Conservation (phyloP, 1,140 invertebrate species). For the Vollenhovia emeryi region DNA sequence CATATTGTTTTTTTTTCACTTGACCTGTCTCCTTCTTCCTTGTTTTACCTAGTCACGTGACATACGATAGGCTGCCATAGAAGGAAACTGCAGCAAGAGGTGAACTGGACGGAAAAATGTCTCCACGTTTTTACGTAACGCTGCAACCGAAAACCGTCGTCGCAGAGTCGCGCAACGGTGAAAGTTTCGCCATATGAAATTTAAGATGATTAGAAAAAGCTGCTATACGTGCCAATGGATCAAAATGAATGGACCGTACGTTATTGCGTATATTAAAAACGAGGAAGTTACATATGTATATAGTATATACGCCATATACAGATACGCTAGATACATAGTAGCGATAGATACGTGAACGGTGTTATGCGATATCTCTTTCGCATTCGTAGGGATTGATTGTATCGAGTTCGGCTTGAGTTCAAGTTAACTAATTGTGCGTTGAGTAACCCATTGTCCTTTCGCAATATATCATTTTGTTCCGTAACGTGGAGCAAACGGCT, state of each 20-base stretch:
- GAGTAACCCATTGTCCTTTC: not conserved
- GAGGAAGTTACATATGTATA: not conserved
- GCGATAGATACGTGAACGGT: no score
- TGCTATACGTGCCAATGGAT: not conserved
- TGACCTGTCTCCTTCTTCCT: not conserved
- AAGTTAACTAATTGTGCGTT: not conserved
- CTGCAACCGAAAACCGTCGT: conserved; percentile 68
- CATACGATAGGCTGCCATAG: conserved; percentile 6
- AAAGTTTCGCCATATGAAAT: conserved; percentile 69
- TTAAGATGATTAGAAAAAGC: conserved; percentile 62
- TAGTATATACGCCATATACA: not conserved
- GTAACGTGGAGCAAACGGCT: not conserved
- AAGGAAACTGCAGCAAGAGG: conserved; percentile 20
- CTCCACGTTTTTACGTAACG: conserved; percentile 64
- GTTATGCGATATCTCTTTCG: not conserved
- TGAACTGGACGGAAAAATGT: conserved; percentile 36
- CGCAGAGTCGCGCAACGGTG: conserved; percentile 26
- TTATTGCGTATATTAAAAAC: not conserved
- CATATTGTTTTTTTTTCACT: not conserved
- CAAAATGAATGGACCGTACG: not conserved
- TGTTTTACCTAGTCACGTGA: not conserved
- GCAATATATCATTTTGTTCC: not conserved
- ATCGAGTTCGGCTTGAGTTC: not conserved
- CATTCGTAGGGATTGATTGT: not conserved
- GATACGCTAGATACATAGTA: not conserved